Conservation (phyloP, 2,113 vertebrate genomes). For the Hyperopisus bebe region DNA sequence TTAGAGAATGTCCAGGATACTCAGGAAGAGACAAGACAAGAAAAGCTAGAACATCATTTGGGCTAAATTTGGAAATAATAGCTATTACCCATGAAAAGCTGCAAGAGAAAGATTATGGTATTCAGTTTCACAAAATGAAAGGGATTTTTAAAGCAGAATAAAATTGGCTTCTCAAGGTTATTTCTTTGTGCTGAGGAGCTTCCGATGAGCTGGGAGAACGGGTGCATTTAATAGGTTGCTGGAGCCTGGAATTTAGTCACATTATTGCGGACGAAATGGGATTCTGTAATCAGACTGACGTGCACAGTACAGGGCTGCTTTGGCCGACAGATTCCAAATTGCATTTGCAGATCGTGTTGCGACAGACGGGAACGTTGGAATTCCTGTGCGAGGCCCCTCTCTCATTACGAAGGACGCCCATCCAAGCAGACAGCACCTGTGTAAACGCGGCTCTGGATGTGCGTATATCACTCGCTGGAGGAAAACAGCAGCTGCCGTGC, state of each 20-base stretch:
- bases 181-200: constrained; percentile 39
- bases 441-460: neutral
- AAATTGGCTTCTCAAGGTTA: constrained; percentile 49
- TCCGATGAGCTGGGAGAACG: constrained; percentile 26
- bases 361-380: neutral
- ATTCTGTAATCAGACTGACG: constrained; percentile 18
- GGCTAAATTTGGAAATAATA: constrained; percentile 44
- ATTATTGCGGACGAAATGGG: constrained; percentile 11
- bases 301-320: neutral
- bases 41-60: constrained; percentile 41
- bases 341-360: neutral
- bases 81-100: constrained; percentile 33
- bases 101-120: constrained; percentile 31
- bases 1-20: constrained; percentile 30
- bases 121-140: constrained; percentile 37
- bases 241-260: constrained; percentile 3
- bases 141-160: constrained; percentile 32
- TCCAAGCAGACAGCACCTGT: neutral
- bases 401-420: neutral
- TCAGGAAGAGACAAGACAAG: constrained; percentile 24
- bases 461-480: neutral
- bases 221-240: constrained; percentile 5
- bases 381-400: neutral
- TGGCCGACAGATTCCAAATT: neutral
- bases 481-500: neutral